Percentiles rank a stretch among this genome's conserved stretches.
These are phyloP conservation scores for Neoscelio sp. DNA, from an alignment of 2,888 invertebrate species.

Conservation along the genomic window DNA sequence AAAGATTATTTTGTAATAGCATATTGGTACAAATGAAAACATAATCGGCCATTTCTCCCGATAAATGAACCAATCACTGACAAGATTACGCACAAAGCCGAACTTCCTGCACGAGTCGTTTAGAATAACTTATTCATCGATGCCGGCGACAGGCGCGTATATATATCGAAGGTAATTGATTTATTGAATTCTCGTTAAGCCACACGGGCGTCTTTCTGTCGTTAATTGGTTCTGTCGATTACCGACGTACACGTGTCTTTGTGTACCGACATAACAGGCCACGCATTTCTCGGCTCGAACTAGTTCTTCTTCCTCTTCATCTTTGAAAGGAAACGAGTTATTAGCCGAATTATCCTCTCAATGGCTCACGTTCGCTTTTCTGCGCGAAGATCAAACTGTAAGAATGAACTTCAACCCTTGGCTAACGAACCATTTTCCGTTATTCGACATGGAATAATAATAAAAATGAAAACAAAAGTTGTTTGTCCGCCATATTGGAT, in stretches of 20 bases:
- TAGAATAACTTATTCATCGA: slow-evolving; percentile 44
- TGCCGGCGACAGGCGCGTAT: slow-evolving; percentile 25
- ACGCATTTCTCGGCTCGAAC: slow-evolving; percentile 14
- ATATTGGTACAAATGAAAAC: slow-evolving; percentile 13
- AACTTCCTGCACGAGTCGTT: slow-evolving; percentile 27
- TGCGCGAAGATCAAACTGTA: too few species aligned
- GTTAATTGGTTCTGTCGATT: slow-evolving; percentile 51
- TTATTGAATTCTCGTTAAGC: slow-evolving; percentile 57
- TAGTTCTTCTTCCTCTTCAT: slow-evolving; percentile 6
- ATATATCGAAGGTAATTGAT: slow-evolving; percentile 53
- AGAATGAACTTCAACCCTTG: too few species aligned
- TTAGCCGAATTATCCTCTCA: too few species aligned
- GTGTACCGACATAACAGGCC: not conserved
- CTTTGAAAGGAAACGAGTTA: not conserved
- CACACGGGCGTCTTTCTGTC: slow-evolving; percentile 26
- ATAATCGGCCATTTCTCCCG: not conserved
- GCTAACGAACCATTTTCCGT: too few species aligned
- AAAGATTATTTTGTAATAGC: too few species aligned
- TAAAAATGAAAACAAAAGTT: too few species aligned
- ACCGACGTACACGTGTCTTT: slow-evolving; percentile 24
- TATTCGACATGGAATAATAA: too few species aligned
- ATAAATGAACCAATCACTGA: slow-evolving; percentile 41
- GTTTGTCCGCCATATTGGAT: too few species aligned
- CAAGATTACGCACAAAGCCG: slow-evolving; percentile 18
- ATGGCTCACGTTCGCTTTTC: too few species aligned